A percentile compares a stretch with the other conserved stretches of the same genome.
Evolutionary conservation across 2,888 invertebrate genomes (phyloP).

Genomic region (Trypoxylon attenuatum): DNA sequence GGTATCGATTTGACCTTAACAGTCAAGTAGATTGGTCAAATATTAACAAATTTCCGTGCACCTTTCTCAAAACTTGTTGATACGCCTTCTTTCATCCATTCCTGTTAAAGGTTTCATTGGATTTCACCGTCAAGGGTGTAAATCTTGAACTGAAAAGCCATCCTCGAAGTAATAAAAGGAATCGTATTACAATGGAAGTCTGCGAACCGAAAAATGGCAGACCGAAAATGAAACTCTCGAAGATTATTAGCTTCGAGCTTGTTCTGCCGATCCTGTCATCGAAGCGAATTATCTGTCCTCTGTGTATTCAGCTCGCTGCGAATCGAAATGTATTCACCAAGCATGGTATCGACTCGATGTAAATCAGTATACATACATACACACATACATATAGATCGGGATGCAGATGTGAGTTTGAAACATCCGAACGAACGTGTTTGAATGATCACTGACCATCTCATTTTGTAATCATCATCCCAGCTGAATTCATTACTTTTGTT

Average conservation of each 20-base stretch:
- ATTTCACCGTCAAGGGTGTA: constrained; percentile 16
- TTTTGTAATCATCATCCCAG: neutral
- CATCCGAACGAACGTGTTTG: too few species aligned
- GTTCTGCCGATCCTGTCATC: neutral
- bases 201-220: constrained; percentile 3
- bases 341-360: neutral
- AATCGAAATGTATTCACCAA: neutral
- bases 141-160: constrained; percentile 26
- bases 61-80: too few species aligned
- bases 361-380: too few species aligned
- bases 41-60: too few species aligned
- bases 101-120: constrained; percentile 10
- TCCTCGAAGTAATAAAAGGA: constrained; percentile 23
- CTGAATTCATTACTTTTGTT: neutral
- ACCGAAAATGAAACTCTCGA: constrained; percentile 24
- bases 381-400: too few species aligned
- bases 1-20: neutral
- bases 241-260: constrained; percentile 4
- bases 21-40: too few species aligned
- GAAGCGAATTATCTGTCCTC: neutral
- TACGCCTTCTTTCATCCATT: neutral
- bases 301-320: neutral
- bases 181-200: constrained; percentile 31
- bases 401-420: too few species aligned
- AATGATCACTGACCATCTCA: neutral